Evolutionary conservation across 2,113 vertebrate species (phyloP).

Genomic region (Carollia perspicillata): DNA sequence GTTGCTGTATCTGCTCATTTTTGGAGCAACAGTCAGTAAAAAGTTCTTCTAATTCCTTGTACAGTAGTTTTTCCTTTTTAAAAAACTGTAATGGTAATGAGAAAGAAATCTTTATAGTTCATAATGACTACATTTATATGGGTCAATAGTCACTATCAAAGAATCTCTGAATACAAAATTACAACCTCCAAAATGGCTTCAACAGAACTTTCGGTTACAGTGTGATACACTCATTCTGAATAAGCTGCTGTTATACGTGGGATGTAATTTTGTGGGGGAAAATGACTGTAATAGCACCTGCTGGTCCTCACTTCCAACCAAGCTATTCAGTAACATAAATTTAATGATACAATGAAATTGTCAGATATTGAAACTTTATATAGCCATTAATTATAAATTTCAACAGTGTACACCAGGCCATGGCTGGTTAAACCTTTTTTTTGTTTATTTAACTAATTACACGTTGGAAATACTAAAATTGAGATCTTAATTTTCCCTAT

Average conservation of each 20-base stretch:
- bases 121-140: conserved; percentile 31
- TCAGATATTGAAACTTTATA: background rate
- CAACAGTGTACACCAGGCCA: background rate
- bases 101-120: background rate
- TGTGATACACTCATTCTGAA: conserved; percentile 29
- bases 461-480: background rate
- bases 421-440: background rate
- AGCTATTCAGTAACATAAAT: background rate
- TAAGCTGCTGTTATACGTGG: background rate
- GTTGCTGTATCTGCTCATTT: background rate
- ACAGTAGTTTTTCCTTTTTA: background rate
- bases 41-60: background rate
- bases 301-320: background rate
- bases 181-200: conserved; percentile 36
- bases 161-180: conserved; percentile 50
- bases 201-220: conserved; percentile 20
- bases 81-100: background rate
- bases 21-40: background rate
- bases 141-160: conserved; percentile 57
- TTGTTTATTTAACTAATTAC: background rate
- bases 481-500: background rate
- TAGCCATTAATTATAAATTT: background rate
- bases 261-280: background rate
- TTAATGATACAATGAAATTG: background rate
- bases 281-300: background rate